Conservation (phyloP, 2,113 vertebrate species). For the Silurus meridionalis region DNA sequence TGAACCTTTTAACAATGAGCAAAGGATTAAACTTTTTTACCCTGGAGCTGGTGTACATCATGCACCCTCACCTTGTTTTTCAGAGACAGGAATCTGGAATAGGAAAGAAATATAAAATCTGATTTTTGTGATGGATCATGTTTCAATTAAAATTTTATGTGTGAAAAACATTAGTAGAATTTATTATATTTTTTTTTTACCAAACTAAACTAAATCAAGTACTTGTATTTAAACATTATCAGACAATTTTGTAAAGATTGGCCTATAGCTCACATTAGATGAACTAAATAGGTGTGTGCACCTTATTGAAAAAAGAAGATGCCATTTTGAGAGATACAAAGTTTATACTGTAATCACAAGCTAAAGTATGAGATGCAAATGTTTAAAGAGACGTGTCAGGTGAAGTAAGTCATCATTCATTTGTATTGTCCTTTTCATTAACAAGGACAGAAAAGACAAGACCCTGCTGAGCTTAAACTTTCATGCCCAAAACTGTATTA, state of each 20-base stretch:
- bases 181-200: background rate
- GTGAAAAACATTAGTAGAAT: background rate
- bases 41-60: too few species aligned
- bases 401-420: constrained; percentile 17
- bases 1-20: background rate
- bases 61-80: too few species aligned
- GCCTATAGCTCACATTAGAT: background rate
- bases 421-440: background rate
- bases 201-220: background rate
- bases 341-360: constrained; percentile 16
- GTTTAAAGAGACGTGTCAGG: constrained; percentile 24
- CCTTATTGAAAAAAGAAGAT: background rate
- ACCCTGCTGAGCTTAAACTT: background rate
- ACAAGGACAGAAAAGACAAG: background rate
- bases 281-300: background rate
- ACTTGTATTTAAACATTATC: background rate
- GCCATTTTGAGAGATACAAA: background rate
- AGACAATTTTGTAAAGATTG: background rate
- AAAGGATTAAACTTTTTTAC: too few species aligned
- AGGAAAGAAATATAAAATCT: too few species aligned
- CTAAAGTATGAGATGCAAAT: constrained; percentile 3
- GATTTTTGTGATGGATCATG: too few species aligned
- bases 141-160: background rate
- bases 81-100: too few species aligned
- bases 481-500: background rate